These are phyloP conservation scores for Percina caprodes DNA, from an alignment of 2,113 vertebrate genomes.

Conservation along the genomic window DNA sequence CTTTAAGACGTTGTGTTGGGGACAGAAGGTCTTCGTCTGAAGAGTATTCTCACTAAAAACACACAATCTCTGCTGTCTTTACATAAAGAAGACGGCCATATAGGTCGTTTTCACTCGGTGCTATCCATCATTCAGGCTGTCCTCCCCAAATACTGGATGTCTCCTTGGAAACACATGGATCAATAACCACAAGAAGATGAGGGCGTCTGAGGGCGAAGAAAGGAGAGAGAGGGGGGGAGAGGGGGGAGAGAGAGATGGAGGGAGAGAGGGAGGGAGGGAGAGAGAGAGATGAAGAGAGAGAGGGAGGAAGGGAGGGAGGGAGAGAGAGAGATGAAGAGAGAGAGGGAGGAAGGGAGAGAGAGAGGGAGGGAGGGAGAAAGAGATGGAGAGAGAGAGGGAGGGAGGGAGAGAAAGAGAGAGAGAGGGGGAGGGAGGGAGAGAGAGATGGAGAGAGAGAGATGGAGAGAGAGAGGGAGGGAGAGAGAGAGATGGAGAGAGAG, in stretches of 20 bases:
- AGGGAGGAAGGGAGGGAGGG: too few species aligned
- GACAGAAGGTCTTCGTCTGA: background rate
- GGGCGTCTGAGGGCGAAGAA: slow-evolving; percentile 42
- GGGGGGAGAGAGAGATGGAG: background rate
- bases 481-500: too few species aligned
- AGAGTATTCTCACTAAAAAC: background rate
- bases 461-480: too few species aligned
- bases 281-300: too few species aligned
- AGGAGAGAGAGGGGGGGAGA: background rate
- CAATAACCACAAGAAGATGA: slow-evolving; percentile 41
- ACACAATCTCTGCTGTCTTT: slow-evolving; percentile 24
- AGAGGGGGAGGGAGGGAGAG: too few species aligned
- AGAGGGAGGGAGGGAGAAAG: too few species aligned
- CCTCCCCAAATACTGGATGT: slow-evolving; percentile 19
- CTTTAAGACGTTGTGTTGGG: background rate
- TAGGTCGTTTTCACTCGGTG: slow-evolving; percentile 28
- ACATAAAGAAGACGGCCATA: background rate
- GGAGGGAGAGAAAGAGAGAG: too few species aligned
- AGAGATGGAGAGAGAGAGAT: too few species aligned
- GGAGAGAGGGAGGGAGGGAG: too few species aligned
- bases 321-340: too few species aligned
- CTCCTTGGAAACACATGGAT: slow-evolving; percentile 44
- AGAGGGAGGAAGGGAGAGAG: too few species aligned
- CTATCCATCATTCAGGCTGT: slow-evolving; percentile 41
- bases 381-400: too few species aligned